Base-by-base conservation (phyloP, 1,140 invertebrate species). In the Zeugodacus cucurbitae region DNA sequence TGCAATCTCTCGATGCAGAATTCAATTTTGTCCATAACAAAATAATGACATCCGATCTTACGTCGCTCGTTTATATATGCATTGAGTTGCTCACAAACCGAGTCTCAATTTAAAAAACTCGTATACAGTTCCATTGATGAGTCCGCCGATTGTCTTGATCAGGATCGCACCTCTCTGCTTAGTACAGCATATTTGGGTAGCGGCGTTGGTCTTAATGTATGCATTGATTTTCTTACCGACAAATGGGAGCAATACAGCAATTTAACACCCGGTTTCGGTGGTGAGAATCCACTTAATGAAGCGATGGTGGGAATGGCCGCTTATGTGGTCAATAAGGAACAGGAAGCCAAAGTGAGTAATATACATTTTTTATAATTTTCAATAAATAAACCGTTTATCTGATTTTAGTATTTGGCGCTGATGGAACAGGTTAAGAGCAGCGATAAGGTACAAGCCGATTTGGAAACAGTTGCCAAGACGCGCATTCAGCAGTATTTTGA, bases 1-100 rank as follows among this genome's bases (percentile, higher is more conserved):
- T 93, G 89, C 88, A 95, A 86, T 96, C 96, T 4, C 93, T 93
- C 0, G 90, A 93, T 58, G 91, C 94, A 0, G 95, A 96, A 85
- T 97, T 96, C 94, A 91, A 96, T 85, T 96, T 95, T 91, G 93
- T 96, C 3, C 95, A 95, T 93, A 88, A 95, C 3, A 91, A 95
- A 74, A 96, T 96, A 89, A 90, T 94, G 44, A 90, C 92, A 10
- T 94, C 96, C 0, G 94, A 94, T 74, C 2, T 95, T 96, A 74
- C 94, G 95, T 90, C 88, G 89, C 0, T 85, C 90, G 20, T 90
- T 93, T 0, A 94, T 96, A 54, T 91, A 96, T 0, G 90, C 90
- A 11, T 93, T 97, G 34, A 95, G 94, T 5, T 97, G 96, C 89
- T 64, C 91, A 2, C 90, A 91, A 87, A 91, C 95, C 8, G 32